A percentile compares a stretch with the other conserved stretches of the same genome.
phyloP scores from a whole-genome alignment of 2,797 vertebrate species.

The Stomatorhinus walkeri region DNA sequence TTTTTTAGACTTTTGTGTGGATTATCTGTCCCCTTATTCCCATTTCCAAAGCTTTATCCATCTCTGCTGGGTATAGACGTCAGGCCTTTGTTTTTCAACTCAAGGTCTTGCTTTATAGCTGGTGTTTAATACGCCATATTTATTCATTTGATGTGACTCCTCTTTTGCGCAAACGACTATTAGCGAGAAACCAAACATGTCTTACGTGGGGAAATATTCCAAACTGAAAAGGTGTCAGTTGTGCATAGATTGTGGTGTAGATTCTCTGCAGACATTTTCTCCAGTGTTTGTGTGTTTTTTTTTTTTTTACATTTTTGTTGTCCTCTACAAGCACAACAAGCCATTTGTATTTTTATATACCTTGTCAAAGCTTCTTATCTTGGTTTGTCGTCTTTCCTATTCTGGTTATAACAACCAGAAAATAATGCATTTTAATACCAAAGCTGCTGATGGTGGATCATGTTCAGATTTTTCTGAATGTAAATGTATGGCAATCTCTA shows the following conservation, averaged over 20 bases:
- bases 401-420: conserved; percentile 18
- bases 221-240: conserved; percentile 15
- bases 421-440: conserved; percentile 38
- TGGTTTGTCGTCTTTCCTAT: conserved; percentile 32
- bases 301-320: conserved; percentile 44
- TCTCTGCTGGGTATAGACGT: conserved; percentile 22
- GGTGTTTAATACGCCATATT: background rate
- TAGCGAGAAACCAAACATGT: conserved; percentile 28
- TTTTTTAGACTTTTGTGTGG: conserved; percentile 8
- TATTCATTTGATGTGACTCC: background rate
- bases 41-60: conserved; percentile 12
- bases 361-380: conserved; percentile 40
- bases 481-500: background rate
- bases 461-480: conserved; percentile 21
- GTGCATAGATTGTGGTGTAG: background rate
- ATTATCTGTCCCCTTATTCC: background rate
- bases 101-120: conserved; percentile 31
- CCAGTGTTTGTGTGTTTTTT: background rate
- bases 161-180: background rate
- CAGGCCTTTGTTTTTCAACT: background rate
- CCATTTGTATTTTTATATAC: conserved; percentile 21
- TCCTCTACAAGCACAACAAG: conserved; percentile 12
- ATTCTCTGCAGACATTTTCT: conserved; percentile 26
- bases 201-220: background rate
- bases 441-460: conserved; percentile 36